Conservation (phyloP, 2,888 invertebrate species). For the Clitarchus hookeri region DNA sequence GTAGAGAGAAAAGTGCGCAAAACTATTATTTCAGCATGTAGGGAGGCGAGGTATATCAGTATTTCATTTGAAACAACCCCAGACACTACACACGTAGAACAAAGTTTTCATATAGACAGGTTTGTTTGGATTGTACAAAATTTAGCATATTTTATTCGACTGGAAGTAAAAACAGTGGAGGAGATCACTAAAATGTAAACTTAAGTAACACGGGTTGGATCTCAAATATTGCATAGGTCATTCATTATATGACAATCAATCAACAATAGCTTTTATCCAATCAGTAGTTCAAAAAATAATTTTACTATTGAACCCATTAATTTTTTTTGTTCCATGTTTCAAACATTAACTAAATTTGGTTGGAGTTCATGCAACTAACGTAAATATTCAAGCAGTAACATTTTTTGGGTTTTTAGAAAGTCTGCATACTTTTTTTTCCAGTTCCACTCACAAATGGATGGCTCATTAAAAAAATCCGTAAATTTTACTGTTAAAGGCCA, state of each 20-base stretch:
- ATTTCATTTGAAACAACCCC: neutral
- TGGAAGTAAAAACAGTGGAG: neutral
- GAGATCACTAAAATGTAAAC: neutral
- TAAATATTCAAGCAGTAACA: too few species aligned
- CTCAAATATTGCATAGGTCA: neutral
- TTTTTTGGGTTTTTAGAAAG: neutral
- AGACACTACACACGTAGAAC: neutral
- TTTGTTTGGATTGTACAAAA: neutral
- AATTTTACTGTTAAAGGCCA: neutral
- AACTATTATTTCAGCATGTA: constrained; percentile 3
- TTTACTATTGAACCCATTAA: neutral
- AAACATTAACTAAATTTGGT: neutral
- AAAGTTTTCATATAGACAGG: neutral
- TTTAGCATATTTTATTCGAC: neutral
- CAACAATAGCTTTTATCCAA: constrained; percentile 1
- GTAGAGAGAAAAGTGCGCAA: neutral
- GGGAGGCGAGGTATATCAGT: neutral
- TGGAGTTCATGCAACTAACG: neutral
- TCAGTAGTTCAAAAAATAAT: neutral
- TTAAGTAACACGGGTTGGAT: neutral
- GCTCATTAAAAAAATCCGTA: neutral
- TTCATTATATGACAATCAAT: neutral
- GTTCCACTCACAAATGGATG: neutral
- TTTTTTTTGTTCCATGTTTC: neutral
- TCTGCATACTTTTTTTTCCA: constrained; percentile 1